A percentile compares a stretch with the other conserved stretches of the same genome.
phyloP scores from a whole-genome alignment of 2,113 vertebrate genomes.

The Corythornis madagascariensis region DNA sequence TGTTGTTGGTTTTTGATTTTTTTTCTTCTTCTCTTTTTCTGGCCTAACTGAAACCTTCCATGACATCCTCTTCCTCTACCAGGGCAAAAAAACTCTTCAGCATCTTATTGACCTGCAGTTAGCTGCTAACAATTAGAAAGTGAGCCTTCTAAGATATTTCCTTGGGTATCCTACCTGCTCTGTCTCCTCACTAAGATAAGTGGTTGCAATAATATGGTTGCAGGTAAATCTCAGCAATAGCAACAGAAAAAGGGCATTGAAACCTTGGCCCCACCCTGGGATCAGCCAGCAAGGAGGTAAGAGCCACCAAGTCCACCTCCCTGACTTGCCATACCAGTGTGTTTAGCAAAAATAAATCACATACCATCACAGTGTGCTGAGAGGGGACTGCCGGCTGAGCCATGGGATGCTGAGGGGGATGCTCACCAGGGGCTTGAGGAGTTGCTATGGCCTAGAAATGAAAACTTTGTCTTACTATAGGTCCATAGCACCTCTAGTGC shows the following conservation, averaged over 20 bases:
- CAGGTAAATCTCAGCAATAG: background rate
- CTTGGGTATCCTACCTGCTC: background rate
- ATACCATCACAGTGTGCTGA: slow-evolving; percentile 82
- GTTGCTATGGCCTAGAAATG: slow-evolving; percentile 77
- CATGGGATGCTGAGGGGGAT: slow-evolving; percentile 74
- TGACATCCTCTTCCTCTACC: background rate
- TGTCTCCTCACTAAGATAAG: background rate
- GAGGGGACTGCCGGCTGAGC: slow-evolving; percentile 77
- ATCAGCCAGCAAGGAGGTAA: background rate
- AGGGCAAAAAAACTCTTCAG: background rate
- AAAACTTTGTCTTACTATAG: slow-evolving; percentile 32
- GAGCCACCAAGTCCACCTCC: background rate
- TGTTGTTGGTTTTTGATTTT: too few relatives aligned
- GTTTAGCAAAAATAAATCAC: slow-evolving; percentile 14
- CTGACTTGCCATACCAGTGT: background rate
- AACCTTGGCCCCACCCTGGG: background rate
- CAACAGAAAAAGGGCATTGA: background rate
- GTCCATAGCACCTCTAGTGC: background rate
- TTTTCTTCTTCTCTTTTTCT: background rate
- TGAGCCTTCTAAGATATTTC: background rate
- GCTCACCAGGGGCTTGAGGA: slow-evolving; percentile 79
- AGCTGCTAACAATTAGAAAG: background rate
- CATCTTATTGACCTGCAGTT: background rate
- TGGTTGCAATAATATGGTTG: background rate
- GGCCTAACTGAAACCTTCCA: background rate